Conservation (phyloP, 2,888 invertebrate species). For the Craniophora ligustri region DNA sequence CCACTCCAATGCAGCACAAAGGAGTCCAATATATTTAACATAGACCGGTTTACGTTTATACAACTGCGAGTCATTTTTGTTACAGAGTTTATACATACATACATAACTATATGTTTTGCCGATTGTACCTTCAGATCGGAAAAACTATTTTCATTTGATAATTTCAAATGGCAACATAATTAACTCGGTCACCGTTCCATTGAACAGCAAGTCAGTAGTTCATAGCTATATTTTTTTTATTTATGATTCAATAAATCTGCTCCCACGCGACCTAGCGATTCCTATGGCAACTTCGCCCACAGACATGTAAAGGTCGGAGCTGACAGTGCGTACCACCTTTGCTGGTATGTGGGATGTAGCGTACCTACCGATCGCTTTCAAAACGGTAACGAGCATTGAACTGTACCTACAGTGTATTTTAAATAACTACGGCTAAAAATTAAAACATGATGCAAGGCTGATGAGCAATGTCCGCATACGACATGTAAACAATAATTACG, state of each 20-base stretch:
- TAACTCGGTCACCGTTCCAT: constrained; percentile 64
- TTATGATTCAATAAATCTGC: constrained; percentile 72
- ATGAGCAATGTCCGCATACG: constrained; percentile 64
- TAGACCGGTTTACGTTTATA: too few species aligned
- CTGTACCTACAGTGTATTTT: constrained; percentile 40
- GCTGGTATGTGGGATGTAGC: constrained; percentile 42
- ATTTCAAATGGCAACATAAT: constrained; percentile 44
- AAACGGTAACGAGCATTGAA: constrained; percentile 33
- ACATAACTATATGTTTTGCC: too few species aligned
- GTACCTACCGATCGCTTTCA: constrained; percentile 35
- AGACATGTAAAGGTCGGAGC: constrained; percentile 64
- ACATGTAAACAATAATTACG: constrained; percentile 70
- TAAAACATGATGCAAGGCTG: constrained; percentile 59
- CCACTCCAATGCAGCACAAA: too few species aligned
- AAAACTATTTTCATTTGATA: constrained; percentile 15
- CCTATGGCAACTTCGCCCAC: constrained; percentile 63
- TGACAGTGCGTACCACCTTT: constrained; percentile 44
- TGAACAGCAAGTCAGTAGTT: constrained; percentile 59
- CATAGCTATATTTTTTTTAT: constrained; percentile 72
- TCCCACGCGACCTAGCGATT: constrained; percentile 66
- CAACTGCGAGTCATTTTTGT: too few species aligned
- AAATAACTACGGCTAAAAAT: constrained; percentile 51
- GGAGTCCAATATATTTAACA: too few species aligned
- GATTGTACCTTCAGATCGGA: constrained; percentile 1
- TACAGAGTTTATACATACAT: too few species aligned